Evolutionary conservation across 2,113 vertebrate genomes (phyloP).

Genomic region (Callocephalon fimbriatum): DNA sequence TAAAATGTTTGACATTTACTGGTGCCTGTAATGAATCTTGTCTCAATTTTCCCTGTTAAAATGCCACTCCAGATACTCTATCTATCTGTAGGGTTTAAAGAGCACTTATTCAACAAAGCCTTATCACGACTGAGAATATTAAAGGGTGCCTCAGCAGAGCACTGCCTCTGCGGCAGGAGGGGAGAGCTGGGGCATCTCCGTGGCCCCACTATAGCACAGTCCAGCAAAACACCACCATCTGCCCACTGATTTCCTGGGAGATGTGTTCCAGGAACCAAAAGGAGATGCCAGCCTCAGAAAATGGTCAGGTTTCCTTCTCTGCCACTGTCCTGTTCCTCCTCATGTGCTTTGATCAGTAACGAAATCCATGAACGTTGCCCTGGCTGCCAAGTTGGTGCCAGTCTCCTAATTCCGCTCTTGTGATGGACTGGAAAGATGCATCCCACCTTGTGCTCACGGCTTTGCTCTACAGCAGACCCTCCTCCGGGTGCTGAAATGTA

Average conservation of each 20-base stretch:
- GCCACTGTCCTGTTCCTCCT: not conserved
- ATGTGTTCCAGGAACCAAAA: not conserved
- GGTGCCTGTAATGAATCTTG: constrained; percentile 61
- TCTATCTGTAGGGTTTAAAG: constrained; percentile 59
- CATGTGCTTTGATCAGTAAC: accelerated
- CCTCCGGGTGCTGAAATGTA: not conserved
- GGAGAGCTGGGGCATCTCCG: not conserved
- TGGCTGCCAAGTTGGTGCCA: not conserved
- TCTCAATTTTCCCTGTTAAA: constrained; percentile 66
- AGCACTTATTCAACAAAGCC: constrained; percentile 61
- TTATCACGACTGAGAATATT: constrained; percentile 32
- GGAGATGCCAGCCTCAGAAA: not conserved
- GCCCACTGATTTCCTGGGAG: not conserved
- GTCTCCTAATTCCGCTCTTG: accelerated
- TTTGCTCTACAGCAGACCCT: not conserved
- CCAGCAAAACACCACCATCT: not conserved
- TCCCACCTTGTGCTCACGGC: not conserved
- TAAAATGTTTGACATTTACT: constrained; percentile 78
- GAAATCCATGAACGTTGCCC: not conserved
- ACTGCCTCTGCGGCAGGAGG: not conserved
- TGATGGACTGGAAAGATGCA: accelerated
- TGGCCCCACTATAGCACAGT: accelerated
- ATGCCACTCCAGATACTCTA: constrained; percentile 74
- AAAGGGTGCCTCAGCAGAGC: not conserved
- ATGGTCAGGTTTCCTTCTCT: accelerated